Evolutionary conservation across 2,888 invertebrate genomes (phyloP).

Genomic region (Empis stercorea): DNA sequence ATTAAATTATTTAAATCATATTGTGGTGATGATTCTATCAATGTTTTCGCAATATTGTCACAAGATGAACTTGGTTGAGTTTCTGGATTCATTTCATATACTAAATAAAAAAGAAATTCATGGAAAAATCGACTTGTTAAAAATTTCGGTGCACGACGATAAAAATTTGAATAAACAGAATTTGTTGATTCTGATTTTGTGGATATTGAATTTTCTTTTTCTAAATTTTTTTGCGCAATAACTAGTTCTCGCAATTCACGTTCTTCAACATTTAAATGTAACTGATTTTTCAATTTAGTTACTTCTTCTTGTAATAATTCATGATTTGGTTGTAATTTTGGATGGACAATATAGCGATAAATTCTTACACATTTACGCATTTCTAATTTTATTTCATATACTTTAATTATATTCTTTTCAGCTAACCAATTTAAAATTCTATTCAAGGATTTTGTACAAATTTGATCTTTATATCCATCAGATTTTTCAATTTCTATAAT

Average conservation of each 20-base stretch:
- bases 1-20: slow-evolving; percentile 30
- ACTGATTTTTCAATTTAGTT: slow-evolving; percentile 22
- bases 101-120: slow-evolving; percentile 54
- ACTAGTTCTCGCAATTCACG: slow-evolving; percentile 11
- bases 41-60: slow-evolving; percentile 19
- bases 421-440: slow-evolving; percentile 46
- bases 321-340: slow-evolving; percentile 24
- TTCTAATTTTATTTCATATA: slow-evolving; percentile 24
- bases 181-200: slow-evolving; percentile 12
- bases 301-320: slow-evolving; percentile 21
- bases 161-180: background rate
- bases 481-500: slow-evolving; percentile 43
- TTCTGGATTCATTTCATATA: slow-evolving; percentile 42
- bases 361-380: slow-evolving; percentile 19
- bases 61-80: slow-evolving; percentile 17
- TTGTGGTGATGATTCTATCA: slow-evolving; percentile 28
- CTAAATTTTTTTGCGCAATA: background rate
- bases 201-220: background rate
- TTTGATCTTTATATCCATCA: slow-evolving; percentile 44
- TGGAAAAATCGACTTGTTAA: slow-evolving; percentile 52
- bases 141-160: slow-evolving; percentile 42
- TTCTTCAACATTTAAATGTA: slow-evolving; percentile 22
- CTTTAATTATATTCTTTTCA: slow-evolving; percentile 20
- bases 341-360: slow-evolving; percentile 27
- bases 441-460: slow-evolving; percentile 43